Percentiles rank a stretch among this genome's conserved stretches.
Evolutionary conservation across 2,888 invertebrate species (phyloP).

Genomic region (Rotaria socialis): DNA sequence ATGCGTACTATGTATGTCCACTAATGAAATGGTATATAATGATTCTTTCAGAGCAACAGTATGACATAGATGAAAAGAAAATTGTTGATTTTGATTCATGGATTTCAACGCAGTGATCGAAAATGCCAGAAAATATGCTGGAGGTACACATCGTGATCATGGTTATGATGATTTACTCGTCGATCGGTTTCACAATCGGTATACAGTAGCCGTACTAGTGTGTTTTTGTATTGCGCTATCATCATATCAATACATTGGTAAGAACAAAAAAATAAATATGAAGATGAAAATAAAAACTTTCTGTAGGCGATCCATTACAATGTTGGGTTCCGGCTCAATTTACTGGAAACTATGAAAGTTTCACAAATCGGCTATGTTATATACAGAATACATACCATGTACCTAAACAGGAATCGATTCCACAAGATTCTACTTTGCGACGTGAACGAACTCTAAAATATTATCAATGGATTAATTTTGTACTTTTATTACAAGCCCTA

Average conservation of each 20-base stretch:
- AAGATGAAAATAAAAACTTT: not conserved
- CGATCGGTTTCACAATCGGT: conserved; percentile 45
- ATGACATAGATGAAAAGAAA: not conserved
- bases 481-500: conserved; percentile 42
- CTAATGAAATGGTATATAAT: not conserved
- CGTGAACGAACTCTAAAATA: conserved; percentile 44
- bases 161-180: conserved; percentile 42
- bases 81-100: not conserved
- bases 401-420: conserved; percentile 39
- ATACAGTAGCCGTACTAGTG: conserved; percentile 44
- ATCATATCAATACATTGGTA: conserved; percentile 43
- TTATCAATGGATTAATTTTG: conserved; percentile 47
- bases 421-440: conserved; percentile 34
- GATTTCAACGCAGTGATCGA: not conserved
- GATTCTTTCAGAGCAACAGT: not conserved
- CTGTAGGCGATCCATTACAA: not conserved
- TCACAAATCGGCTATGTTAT: conserved; percentile 46
- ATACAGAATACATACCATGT: conserved; percentile 46
- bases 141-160: not conserved
- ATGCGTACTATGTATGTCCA: not conserved
- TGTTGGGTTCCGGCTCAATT: conserved; percentile 47
- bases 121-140: not conserved
- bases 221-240: conserved; percentile 43
- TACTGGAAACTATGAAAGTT: conserved; percentile 41
- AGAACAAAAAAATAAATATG: not conserved